phyloP scores from a whole-genome alignment of 2,113 vertebrate genomes.

The Tangachromis dhanisi region DNA sequence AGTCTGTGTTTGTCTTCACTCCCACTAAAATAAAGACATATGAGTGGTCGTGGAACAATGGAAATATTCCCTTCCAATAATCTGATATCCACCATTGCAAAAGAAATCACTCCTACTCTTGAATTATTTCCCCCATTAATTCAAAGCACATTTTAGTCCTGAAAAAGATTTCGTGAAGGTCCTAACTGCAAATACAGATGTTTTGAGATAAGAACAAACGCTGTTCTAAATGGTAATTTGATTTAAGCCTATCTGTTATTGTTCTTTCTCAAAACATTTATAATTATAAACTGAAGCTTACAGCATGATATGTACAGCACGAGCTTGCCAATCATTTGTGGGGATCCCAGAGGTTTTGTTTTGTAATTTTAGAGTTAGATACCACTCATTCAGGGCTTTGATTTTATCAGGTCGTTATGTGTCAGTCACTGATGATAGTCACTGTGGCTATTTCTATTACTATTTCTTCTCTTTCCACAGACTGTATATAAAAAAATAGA shows the following conservation, averaged over 20 bases:
- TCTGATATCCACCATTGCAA: conserved; percentile 1
- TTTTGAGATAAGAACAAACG: neutral
- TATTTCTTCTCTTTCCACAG: neutral
- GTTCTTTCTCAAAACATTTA: neutral
- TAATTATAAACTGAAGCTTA: neutral
- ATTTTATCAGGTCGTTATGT: neutral
- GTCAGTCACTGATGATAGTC: neutral
- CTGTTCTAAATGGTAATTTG: neutral
- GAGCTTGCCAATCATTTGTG: neutral
- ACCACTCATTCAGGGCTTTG: neutral
- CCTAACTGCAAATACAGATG: neutral
- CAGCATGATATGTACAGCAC: neutral
- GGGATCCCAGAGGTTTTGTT: neutral
- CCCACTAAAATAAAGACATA: neutral
- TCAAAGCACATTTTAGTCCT: neutral
- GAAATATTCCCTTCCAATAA: neutral
- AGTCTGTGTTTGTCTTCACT: neutral
- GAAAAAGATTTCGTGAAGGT: neutral
- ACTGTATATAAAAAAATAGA: neutral
- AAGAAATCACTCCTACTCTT: conserved; percentile 3
- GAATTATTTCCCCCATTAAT: neutral
- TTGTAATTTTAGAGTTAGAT: neutral
- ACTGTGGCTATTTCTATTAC: neutral
- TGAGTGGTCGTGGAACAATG: neutral
- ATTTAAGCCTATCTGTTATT: neutral